These are phyloP conservation scores for Mormyrops attenuatus DNA, from an alignment of 2,797 vertebrate species.

Conservation along the genomic window DNA sequence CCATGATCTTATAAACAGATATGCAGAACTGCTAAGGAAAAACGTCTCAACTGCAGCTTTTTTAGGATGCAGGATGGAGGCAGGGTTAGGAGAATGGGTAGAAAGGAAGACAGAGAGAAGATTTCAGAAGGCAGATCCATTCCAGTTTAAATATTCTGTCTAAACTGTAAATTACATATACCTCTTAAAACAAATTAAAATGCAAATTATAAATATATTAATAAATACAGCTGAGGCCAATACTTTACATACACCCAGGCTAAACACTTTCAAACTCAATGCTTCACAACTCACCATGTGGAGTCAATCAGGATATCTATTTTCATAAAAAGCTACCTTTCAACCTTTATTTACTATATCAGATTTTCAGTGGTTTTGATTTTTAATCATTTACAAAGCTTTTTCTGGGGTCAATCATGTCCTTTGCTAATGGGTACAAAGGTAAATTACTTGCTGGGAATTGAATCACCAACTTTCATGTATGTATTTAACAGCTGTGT, in stretches of 20 bases:
- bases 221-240: background rate
- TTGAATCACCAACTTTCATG: background rate
- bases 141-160: background rate
- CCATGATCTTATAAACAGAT: background rate
- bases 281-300: background rate
- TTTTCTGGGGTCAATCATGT: background rate
- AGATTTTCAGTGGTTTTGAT: background rate
- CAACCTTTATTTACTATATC: background rate
- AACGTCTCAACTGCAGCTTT: background rate
- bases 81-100: background rate
- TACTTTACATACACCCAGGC: background rate
- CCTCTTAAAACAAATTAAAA: background rate
- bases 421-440: background rate
- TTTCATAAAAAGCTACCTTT: background rate
- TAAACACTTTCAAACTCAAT: background rate
- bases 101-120: background rate
- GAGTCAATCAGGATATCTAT: background rate
- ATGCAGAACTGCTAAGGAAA: background rate
- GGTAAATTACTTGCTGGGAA: background rate
- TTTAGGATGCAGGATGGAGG: background rate
- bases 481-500: background rate
- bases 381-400: background rate
- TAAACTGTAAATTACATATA: background rate
- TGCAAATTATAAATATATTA: background rate
- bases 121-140: background rate